These are phyloP conservation scores for Passer montanus DNA, from an alignment of 2,113 vertebrate genomes.

Conservation along the genomic window DNA sequence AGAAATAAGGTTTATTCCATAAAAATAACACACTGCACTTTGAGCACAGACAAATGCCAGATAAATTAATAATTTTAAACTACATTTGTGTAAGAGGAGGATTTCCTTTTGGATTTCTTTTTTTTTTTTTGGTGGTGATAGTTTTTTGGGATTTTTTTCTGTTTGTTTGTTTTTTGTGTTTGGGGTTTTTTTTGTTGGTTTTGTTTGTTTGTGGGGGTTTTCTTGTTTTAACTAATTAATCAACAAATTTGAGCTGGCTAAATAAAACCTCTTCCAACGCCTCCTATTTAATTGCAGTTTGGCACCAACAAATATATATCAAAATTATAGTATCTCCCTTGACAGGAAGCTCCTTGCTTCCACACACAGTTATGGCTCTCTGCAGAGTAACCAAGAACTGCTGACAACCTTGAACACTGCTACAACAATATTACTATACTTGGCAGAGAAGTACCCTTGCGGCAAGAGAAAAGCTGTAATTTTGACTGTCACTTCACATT, in stretches of 20 bases:
- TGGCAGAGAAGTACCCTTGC: slow-evolving; percentile 84
- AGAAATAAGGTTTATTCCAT: not conserved
- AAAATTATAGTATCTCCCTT: slow-evolving; percentile 89
- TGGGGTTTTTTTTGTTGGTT: not conserved
- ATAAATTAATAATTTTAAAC: not conserved
- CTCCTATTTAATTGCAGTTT: slow-evolving; percentile 84
- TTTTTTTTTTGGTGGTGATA: not conserved
- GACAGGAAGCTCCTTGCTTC: slow-evolving; percentile 84
- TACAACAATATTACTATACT: slow-evolving; percentile 89
- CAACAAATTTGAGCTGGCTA: slow-evolving; percentile 77
- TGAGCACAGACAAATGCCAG: not conserved
- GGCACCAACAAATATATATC: slow-evolving; percentile 87
- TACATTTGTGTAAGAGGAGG: not conserved
- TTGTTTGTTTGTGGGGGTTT: not conserved
- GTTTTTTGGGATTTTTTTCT: not conserved
- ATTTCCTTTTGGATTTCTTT: not conserved
- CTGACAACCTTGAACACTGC: slow-evolving; percentile 86
- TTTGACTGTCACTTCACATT: slow-evolving; percentile 90
- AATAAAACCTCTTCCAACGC: slow-evolving; percentile 78
- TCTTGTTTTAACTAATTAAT: slow-evolving; percentile 76
- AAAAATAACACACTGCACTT: not conserved
- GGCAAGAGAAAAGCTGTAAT: slow-evolving; percentile 86
- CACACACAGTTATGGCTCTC: slow-evolving; percentile 86
- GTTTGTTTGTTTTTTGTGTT: not conserved
- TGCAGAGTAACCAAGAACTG: slow-evolving; percentile 85